phyloP scores from a whole-genome alignment of 37 sponge, comb jelly and placozoan species.

The Lycopodina hypogea region DNA sequence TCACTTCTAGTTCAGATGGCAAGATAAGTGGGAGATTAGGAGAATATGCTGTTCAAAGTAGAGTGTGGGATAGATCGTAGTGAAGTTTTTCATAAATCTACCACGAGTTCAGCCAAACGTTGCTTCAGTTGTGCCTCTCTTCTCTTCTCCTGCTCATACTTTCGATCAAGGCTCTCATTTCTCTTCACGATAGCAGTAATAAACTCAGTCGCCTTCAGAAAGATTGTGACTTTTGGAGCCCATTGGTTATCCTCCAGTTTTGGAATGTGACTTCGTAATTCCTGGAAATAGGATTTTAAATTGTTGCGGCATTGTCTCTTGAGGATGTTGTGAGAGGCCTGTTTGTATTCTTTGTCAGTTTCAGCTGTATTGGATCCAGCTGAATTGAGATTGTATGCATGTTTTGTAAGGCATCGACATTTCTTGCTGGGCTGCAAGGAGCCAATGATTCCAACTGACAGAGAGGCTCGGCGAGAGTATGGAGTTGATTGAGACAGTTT shows the following conservation, averaged over 20 bases:
- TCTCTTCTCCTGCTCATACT: constrained; percentile 32
- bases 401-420: constrained; percentile 33
- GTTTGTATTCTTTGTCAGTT: constrained; percentile 62
- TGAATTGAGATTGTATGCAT: constrained; percentile 33
- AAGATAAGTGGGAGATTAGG: too few species aligned
- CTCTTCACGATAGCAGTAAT: constrained; percentile 36
- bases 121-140: constrained; percentile 39
- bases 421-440: constrained; percentile 23
- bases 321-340: constrained; percentile 72
- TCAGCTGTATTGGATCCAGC: constrained; percentile 35
- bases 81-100: too few species aligned
- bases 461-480: constrained; percentile 58
- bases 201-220: constrained; percentile 67
- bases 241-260: constrained; percentile 81
- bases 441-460: background rate
- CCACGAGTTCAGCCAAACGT: constrained; percentile 10
- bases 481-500: constrained; percentile 44
- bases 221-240: constrained; percentile 81
- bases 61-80: too few species aligned
- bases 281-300: constrained; percentile 69
- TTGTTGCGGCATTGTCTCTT: constrained; percentile 81
- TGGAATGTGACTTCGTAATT: constrained; percentile 52
- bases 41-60: too few species aligned
- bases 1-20: too few species aligned
- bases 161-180: constrained; percentile 7